These are phyloP conservation scores for Rhinopomastus cyanomelas DNA, from an alignment of 2,113 vertebrate species.

Conservation along the genomic window DNA sequence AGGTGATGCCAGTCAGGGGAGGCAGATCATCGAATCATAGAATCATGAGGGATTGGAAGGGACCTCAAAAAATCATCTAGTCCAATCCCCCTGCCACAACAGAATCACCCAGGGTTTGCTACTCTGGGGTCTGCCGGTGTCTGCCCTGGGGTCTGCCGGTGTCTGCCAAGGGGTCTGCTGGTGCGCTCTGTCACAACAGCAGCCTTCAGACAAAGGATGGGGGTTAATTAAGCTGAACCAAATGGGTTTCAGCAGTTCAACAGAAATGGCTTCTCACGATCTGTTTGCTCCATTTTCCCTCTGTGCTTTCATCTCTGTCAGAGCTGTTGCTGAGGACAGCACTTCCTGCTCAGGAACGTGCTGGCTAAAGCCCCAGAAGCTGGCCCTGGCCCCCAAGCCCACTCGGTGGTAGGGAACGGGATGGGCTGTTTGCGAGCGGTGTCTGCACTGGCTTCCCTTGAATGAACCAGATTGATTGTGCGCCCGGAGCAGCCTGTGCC, in stretches of 20 bases:
- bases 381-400: neutral
- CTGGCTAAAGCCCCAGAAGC: neutral
- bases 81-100: no score
- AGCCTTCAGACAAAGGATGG: neutral
- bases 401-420: rapidly evolving
- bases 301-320: neutral
- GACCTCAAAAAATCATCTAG: no score
- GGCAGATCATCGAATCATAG: no score
- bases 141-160: no score
- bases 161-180: no score
- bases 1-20: conserved; percentile 59
- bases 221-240: neutral
- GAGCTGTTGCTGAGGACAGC: neutral
- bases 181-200: conserved; percentile 9
- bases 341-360: neutral
- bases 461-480: neutral
- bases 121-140: neutral
- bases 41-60: no score
- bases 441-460: neutral
- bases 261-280: neutral
- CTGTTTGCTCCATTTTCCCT: neutral
- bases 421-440: rapidly evolving
- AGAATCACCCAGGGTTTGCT: no score
- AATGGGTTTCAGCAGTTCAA: neutral
- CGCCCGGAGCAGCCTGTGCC: neutral